Base-by-base conservation (phyloP, 2,113 vertebrate genomes). In the Pycnonotus jocosus region DNA sequence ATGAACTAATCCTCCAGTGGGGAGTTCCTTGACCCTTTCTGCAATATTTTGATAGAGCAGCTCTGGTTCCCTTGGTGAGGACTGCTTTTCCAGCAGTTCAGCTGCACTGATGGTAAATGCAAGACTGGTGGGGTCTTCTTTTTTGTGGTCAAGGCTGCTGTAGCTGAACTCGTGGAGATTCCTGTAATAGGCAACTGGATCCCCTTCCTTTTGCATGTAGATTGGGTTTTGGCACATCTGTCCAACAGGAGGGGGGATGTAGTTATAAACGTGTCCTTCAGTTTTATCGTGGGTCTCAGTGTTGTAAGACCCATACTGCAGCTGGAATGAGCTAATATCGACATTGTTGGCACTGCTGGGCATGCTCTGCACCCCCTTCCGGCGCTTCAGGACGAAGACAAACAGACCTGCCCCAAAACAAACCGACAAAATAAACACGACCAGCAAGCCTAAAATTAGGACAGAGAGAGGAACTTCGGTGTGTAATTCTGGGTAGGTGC, bases 181-280 rank as follows among this genome's bases (percentile, higher is more conserved):
- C 77, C 99, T 98, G 88, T 99, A 99, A 85, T 98, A 99, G 23
- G 99, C 98, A 83, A 99, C 98, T 0, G 98, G 98, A 81, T 99
- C 99, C 6, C 98, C 98, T 56, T 99, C 99, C 82, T 99, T 99
- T 96, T 99, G 99, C 98, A 99, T 99, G 97, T 99, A 99, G 89
- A 99, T 99, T 6, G 99, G 99, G 87, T 99, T 99, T 96, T 99
- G 99, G 97, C 99, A 99, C 99, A 99, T 99, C 96, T 99, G 99
- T 38, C 99, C 99, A 68, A 99, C 97, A 1, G 99, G 98, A 45
- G 99, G 99, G 35, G 99, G 98, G 85, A 99, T 99, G 69, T 99
- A 99, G 93, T 99, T 99, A 90, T 99, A 99, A 81, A 99, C 98
- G 4, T 99, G 99, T 73, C 98, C 98, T 56, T 99, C 99, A 0